Evolutionary conservation across 2,888 invertebrate genomes (phyloP).

Genomic region (Noctua fimbriata): DNA sequence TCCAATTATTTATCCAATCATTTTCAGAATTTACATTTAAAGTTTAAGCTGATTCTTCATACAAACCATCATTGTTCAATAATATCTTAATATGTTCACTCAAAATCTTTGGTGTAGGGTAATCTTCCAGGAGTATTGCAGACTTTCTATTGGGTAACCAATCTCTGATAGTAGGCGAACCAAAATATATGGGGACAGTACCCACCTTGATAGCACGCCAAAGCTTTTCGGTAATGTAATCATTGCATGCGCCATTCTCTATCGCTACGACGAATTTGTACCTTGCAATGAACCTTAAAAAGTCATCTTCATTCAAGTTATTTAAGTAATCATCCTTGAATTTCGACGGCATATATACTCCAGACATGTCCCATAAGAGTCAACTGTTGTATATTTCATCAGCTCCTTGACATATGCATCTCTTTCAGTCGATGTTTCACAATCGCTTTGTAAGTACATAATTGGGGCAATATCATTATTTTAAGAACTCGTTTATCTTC

Average conservation of each 20-base stretch:
- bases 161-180: conserved; percentile 93
- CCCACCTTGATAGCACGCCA: conserved; percentile 95
- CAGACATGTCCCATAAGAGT: conserved; percentile 95
- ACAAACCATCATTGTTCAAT: conserved; percentile 90
- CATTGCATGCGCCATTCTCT: conserved; percentile 95
- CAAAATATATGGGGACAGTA: conserved; percentile 95
- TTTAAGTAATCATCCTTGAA: conserved; percentile 91
- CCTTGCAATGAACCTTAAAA: conserved; percentile 91
- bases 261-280: conserved; percentile 96
- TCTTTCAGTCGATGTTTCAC: conserved; percentile 94
- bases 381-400: conserved; percentile 93
- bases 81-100: conserved; percentile 90
- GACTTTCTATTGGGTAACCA: conserved; percentile 94
- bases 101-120: conserved; percentile 90
- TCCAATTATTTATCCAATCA: too few species aligned
- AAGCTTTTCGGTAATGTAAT: conserved; percentile 96
- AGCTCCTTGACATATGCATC: conserved; percentile 93
- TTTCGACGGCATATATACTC: conserved; percentile 93
- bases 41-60: too few species aligned
- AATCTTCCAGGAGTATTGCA: conserved; percentile 93
- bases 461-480: conserved; percentile 92
- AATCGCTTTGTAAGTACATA: conserved; percentile 95
- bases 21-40: too few species aligned
- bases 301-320: conserved; percentile 91
- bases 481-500: conserved; percentile 89